Base-by-base conservation (phyloP, 2,113 vertebrate species). In the Rhabdornis inornatus region DNA sequence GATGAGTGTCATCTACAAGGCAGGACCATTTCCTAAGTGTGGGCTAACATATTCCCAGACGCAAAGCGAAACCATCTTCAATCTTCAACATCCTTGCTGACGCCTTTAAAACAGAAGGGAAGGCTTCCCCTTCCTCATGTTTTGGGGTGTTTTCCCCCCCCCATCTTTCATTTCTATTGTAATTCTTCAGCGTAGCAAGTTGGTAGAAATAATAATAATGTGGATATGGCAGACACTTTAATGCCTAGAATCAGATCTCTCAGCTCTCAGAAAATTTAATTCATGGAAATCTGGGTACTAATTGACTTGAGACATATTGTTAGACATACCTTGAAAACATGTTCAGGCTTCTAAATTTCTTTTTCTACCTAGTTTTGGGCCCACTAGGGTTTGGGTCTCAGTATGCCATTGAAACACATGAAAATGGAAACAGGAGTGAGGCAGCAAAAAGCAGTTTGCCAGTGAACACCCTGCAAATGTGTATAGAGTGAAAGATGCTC, bases 131-230 rank as follows among this genome's bases (percentile, higher is more conserved):
- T 27, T 15, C 13, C 8, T 69, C 52, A 17, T 2, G 0, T n/a
- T 92, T 70, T n/a, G 11, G 23, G 6, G 22, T 40, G 0, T 0
- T 3, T 49, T 10, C 1, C 0, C 8, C 5, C 17, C 9, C 9
- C 1, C 0, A 15, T 57, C 37, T 31, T 56, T 69, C 11, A 78
- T 35, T 14, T 33, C 18, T 6, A 13, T 5, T 45, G 8, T 18
- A 18, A 45, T 18, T 74, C 65, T n/a, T 49, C 74, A 66, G 7
- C 28, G 19, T 21, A 59, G 42, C 21, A 76, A 77, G 55, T 16
- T 37, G 7, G 66, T 5, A 85, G 15, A 44, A 92, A 71, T 20
- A 49, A 66, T 20, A 49, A 66, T 63, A 15, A 57, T 1, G 2
- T 23, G 18, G 25, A 74, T 35, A 50, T 1, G 2, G 9, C 23